Evolutionary conservation across 2,113 vertebrate species (phyloP).

Genomic region (Promerops cafer): DNA sequence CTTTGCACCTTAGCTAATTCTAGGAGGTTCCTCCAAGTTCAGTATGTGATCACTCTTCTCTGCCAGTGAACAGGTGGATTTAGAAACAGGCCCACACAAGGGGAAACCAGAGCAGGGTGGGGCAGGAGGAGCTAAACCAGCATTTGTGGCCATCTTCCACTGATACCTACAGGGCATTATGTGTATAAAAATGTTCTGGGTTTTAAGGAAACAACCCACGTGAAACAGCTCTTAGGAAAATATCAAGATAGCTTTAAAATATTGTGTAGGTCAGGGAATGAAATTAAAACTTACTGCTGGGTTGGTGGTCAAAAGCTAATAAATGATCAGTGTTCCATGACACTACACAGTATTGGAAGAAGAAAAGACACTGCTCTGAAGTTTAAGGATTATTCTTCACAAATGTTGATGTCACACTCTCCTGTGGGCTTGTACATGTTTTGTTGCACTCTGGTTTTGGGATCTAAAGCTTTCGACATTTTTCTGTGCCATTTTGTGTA

Average conservation of each 20-base stretch:
- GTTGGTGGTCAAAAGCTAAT: conserved; percentile 66
- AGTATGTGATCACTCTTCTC: fast-evolving
- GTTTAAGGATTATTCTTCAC: background rate
- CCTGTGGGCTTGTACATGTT: background rate
- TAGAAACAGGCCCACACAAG: background rate
- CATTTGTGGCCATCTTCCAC: background rate
- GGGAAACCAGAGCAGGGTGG: background rate
- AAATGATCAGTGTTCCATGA: conserved; percentile 43
- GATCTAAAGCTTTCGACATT: background rate
- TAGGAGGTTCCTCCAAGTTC: background rate
- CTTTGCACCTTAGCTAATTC: background rate
- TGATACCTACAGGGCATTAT: conserved; percentile 32
- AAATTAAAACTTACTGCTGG: background rate
- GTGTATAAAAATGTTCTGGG: background rate
- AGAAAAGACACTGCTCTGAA: conserved; percentile 14
- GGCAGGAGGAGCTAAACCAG: background rate
- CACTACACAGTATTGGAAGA: conserved; percentile 51
- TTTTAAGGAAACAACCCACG: conserved; percentile 71
- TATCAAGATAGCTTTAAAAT: conserved; percentile 54
- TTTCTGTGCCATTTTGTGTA: background rate
- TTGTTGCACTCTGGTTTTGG: background rate
- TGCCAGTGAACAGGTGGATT: fast-evolving
- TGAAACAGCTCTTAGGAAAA: conserved; percentile 40
- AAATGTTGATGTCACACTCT: background rate
- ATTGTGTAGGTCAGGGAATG: conserved; percentile 62